Evolutionary conservation across 2,888 invertebrate genomes (phyloP).

Genomic region (Calameuta filiformis): DNA sequence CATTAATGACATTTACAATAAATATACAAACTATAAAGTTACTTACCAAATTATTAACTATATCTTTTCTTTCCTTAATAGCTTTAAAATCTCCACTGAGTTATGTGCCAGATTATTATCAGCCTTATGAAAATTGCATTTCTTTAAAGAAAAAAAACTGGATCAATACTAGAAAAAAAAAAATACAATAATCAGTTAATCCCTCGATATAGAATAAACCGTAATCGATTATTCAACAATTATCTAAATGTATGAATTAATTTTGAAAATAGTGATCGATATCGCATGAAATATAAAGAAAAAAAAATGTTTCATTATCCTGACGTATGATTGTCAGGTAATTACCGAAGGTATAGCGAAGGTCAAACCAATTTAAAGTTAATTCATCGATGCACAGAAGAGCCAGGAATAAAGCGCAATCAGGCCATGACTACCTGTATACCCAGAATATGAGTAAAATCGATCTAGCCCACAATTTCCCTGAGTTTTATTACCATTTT

Average conservation of each 20-base stretch:
- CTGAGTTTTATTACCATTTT: neutral
- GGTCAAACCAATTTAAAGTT: neutral
- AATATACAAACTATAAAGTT: neutral
- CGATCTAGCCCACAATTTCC: neutral
- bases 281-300: neutral
- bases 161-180: too few relatives aligned
- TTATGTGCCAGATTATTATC: too few relatives aligned
- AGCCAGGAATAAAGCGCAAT: neutral
- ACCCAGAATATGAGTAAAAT: neutral
- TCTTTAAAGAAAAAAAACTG: too few relatives aligned
- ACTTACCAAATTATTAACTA: neutral
- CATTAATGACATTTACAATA: neutral
- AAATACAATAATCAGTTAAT: too few relatives aligned
- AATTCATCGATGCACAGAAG: neutral
- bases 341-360: neutral
- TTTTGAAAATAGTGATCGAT: neutral
- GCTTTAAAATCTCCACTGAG: too few relatives aligned
- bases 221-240: too few relatives aligned
- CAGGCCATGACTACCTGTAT: neutral
- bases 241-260: neutral
- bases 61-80: too few relatives aligned
- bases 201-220: too few relatives aligned
- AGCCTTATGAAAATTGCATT: too few relatives aligned
- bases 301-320: neutral
- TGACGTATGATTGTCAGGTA: neutral